phyloP scores from a whole-genome alignment of 2,888 invertebrate genomes.

The Sthenelais limicola region DNA sequence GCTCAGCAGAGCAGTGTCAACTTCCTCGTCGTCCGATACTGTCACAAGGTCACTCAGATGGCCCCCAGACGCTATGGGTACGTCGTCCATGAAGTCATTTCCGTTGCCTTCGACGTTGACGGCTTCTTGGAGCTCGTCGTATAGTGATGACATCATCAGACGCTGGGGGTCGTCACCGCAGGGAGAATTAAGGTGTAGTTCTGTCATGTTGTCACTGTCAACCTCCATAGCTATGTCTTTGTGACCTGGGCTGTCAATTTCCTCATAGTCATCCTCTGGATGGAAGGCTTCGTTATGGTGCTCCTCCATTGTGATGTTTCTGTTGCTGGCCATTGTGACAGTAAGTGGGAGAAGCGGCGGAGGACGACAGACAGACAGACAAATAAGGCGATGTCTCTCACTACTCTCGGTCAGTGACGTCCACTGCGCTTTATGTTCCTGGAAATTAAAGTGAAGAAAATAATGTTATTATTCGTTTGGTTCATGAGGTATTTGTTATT shows the following conservation, averaged over 20 bases:
- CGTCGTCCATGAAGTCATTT: conserved; percentile 26
- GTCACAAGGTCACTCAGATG: conserved; percentile 27
- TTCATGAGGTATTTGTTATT: too few relatives aligned
- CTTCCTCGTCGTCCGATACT: conserved; percentile 28
- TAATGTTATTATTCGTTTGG: too few relatives aligned
- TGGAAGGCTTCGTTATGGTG: conserved; percentile 29
- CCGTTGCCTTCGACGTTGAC: conserved; percentile 30
- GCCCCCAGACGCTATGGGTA: conserved; percentile 19
- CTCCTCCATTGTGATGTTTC: conserved; percentile 32
- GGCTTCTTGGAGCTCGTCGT: conserved; percentile 30
- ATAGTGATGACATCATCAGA: conserved; percentile 30
- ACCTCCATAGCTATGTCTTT: conserved; percentile 35
- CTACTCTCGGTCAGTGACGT: too few relatives aligned
- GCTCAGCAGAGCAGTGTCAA: conserved; percentile 25
- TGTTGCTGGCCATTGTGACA: conserved; percentile 24
- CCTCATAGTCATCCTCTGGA: conserved; percentile 31
- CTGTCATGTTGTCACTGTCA: conserved; percentile 36
- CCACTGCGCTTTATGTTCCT: too few relatives aligned
- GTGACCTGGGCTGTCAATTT: conserved; percentile 33
- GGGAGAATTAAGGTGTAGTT: conserved; percentile 23
- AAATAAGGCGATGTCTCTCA: too few relatives aligned
- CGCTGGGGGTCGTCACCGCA: conserved; percentile 19
- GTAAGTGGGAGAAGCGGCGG: too few relatives aligned
- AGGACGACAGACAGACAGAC: too few relatives aligned
- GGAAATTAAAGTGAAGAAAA: too few relatives aligned